A percentile compares a stretch with the other conserved stretches of the same genome.
These are phyloP conservation scores for Iguana delicatissima DNA, from an alignment of 2,797 vertebrate genomes.

Conservation along the genomic window DNA sequence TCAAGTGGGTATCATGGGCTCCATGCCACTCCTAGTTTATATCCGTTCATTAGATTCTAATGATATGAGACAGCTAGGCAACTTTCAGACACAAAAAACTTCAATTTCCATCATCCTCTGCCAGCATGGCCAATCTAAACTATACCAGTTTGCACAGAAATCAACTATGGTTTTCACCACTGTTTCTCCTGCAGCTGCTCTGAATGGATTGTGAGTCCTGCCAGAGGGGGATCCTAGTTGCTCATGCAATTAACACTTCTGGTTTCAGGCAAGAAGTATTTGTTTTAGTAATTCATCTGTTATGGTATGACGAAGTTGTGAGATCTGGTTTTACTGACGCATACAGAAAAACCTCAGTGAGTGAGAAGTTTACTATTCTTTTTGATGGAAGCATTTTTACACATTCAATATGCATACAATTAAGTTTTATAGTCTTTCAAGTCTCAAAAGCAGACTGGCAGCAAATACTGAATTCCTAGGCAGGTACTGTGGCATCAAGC, in stretches of 20 bases:
- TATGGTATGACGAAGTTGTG: too few relatives aligned
- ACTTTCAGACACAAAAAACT: not conserved
- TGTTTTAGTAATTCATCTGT: not conserved
- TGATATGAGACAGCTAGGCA: not conserved
- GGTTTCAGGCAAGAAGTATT: not conserved
- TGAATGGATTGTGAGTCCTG: too few relatives aligned
- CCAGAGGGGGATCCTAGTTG: too few relatives aligned
- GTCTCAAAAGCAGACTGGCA: not conserved
- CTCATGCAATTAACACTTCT: not conserved
- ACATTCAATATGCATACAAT: not conserved
- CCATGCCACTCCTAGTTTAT: not conserved
- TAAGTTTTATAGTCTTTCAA: conserved; percentile 6
- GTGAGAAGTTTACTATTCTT: not conserved
- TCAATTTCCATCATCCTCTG: not conserved
- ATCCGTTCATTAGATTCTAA: not conserved
- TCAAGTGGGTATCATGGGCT: not conserved
- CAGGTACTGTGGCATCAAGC: not conserved
- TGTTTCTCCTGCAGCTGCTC: too few relatives aligned
- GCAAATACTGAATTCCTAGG: not conserved
- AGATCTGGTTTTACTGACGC: not conserved
- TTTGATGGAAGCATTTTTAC: not conserved
- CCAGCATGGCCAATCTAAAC: not conserved
- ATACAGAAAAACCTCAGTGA: not conserved
- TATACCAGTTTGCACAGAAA: not conserved
- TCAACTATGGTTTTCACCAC: too few relatives aligned